Evolutionary conservation across 2,113 vertebrate species (phyloP).

Genomic region (Indri indri): DNA sequence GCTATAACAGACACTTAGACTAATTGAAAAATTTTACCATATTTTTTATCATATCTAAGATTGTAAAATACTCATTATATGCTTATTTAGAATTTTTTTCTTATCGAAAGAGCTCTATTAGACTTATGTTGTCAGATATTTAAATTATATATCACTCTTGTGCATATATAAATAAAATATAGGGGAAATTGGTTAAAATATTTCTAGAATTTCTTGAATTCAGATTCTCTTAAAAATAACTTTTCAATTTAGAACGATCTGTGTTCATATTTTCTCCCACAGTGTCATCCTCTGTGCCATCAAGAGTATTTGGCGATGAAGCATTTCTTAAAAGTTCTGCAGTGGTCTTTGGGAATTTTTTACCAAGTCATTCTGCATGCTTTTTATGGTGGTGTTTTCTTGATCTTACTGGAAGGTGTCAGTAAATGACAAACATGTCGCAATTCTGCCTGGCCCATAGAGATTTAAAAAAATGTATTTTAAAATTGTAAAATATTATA

Average conservation of each 20-base stretch:
- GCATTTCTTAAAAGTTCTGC: neutral
- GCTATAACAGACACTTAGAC: neutral
- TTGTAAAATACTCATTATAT: neutral
- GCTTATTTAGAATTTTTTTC: slow-evolving; percentile 7
- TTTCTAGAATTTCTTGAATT: neutral
- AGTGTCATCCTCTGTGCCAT: neutral
- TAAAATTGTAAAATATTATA: neutral
- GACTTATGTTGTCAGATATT: neutral
- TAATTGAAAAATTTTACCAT: neutral
- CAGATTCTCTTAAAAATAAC: neutral
- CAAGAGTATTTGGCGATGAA: neutral
- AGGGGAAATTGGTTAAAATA: neutral
- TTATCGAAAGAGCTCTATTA: neutral
- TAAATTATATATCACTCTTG: neutral
- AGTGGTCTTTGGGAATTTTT: neutral
- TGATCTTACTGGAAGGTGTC: neutral
- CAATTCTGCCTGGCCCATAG: neutral
- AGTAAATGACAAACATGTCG: neutral
- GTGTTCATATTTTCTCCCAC: neutral
- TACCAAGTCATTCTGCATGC: neutral
- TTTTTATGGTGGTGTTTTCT: neutral
- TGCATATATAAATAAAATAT: neutral
- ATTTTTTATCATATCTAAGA: neutral
- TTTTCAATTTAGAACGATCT: neutral
- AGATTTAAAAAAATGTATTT: neutral